Base-by-base conservation (phyloP, 2,113 vertebrate species). In the Entelurus aequoreus region DNA sequence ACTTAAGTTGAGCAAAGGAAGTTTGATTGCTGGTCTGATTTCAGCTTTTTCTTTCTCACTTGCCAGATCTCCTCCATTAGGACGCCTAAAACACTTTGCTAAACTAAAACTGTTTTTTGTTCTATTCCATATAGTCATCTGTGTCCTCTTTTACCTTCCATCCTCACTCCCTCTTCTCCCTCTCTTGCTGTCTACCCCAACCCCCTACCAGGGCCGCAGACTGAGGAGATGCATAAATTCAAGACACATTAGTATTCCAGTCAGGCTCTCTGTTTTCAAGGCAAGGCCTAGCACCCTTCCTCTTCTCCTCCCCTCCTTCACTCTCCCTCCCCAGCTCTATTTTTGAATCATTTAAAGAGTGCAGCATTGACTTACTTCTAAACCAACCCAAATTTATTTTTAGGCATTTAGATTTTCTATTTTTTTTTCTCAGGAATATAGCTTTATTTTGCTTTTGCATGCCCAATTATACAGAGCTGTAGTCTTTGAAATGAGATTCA, bases 221-320 rank as follows among this genome's bases (percentile, higher is more conserved):
- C 87, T 88, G 87, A 87, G 86, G 81, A 88, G 86, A 88, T 89
- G 90, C 88, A 91, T 91, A 90, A 87, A 89, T 91, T 89, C 88
- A 81, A 44, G 65, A 79, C 75, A 67, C 87, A 91, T 91, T 91
- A 91, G 89, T 90, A 91, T 91, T 91, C 90, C 81, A 87, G 89
- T 91, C 90, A 91, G 87, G 88, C 85, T 83, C 81, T 81, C 82
- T 83, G 86, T 89, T 89, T 89, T 89, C 86, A 87, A 90, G 87
- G 87, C 90, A 86, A 88, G 84, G 84, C 85, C 88, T 79, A 83
- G 74, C 84, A 78, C 79, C 84, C 85, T 85, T 78, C 80, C 71
- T 77, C 81, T 71, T 81, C 69, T 66, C 71, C 66, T 67, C 65
- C 70, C 62, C 59, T 72, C 65, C 66, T 69, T 71, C 78, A 56